phyloP scores from a whole-genome alignment of 2,888 invertebrate genomes.

The Palloptera scutellata region DNA sequence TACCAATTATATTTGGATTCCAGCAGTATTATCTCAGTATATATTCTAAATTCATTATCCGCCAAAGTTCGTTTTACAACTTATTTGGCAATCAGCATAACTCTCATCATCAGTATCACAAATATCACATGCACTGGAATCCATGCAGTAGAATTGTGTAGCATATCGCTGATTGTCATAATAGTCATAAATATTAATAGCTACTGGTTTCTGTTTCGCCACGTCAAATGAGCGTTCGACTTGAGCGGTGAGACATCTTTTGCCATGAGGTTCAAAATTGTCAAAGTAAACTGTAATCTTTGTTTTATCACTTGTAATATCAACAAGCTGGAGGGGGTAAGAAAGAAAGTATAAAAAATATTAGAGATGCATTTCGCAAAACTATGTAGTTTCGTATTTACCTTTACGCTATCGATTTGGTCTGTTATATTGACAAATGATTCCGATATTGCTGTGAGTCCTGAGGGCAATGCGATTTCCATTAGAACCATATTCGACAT shows the following conservation, averaged over 20 bases:
- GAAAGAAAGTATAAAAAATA: slow-evolving; percentile 58
- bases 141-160: slow-evolving; percentile 50
- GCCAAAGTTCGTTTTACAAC: no score
- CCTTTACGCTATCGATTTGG: slow-evolving; percentile 1
- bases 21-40: no score
- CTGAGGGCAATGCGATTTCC: slow-evolving; percentile 85
- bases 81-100: no score
- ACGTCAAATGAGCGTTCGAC: slow-evolving; percentile 85
- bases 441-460: slow-evolving; percentile 68
- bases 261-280: slow-evolving; percentile 64
- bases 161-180: slow-evolving; percentile 76
- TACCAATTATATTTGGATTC: no score
- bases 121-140: no score
- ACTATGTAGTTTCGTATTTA: neutral
- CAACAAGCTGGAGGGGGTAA: slow-evolving; percentile 67
- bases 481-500: slow-evolving; percentile 67
- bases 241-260: slow-evolving; percentile 79
- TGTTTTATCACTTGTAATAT: slow-evolving; percentile 70
- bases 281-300: slow-evolving; percentile 74
- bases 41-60: no score
- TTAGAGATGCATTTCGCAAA: neutral
- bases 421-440: neutral
- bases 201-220: slow-evolving; percentile 84
- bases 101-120: no score
- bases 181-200: slow-evolving; percentile 87